Conservation (phyloP, 1,140 invertebrate genomes). For the Drosophila leontia region DNA sequence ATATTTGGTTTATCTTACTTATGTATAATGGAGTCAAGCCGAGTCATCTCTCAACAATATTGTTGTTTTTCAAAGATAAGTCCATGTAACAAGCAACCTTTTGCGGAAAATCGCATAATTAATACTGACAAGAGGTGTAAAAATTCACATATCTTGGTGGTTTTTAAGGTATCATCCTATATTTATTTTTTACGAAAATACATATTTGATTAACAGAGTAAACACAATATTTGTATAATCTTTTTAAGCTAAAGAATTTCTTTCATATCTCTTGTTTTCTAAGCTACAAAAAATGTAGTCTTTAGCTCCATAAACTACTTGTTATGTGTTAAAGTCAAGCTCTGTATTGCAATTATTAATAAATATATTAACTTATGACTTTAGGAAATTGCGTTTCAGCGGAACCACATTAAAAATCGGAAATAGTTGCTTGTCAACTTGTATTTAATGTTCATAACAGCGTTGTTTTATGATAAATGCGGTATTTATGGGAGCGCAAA, state of each 20-base stretch:
- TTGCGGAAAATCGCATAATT: neutral
- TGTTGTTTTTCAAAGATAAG: neutral
- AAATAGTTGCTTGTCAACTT: conserved; percentile 1
- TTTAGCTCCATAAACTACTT: neutral
- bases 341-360: neutral
- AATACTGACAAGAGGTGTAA: neutral
- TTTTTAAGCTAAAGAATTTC: neutral
- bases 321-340: neutral
- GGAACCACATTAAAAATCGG: conserved; percentile 4
- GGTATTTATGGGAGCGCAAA: neutral
- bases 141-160: neutral
- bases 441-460: conserved; percentile 1
- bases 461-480: neutral
- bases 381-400: conserved; percentile 1
- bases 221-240: neutral
- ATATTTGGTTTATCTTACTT: too few species aligned
- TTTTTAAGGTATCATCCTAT: neutral
- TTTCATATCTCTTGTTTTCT: too few species aligned
- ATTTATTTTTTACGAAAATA: neutral
- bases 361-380: neutral
- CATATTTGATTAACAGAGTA: neutral
- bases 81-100: neutral
- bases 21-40: neutral
- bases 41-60: neutral
- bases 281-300: too few species aligned